Conservation (phyloP, 2,888 invertebrate genomes). For the Euspilapteryx auroguttella region DNA sequence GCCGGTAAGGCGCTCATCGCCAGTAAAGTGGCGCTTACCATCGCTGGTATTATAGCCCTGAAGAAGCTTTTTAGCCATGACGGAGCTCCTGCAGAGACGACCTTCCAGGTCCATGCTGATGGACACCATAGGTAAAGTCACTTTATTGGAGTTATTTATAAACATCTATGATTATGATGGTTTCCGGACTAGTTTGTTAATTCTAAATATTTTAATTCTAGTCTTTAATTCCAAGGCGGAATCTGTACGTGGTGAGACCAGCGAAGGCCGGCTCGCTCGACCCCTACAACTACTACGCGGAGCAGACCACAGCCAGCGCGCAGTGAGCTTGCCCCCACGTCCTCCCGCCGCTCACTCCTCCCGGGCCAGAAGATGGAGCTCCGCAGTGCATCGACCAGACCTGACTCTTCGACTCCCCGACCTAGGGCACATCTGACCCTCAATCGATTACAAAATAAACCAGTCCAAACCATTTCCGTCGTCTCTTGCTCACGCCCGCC, state of each 20-base stretch:
- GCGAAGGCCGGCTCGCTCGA: slow-evolving; percentile 55
- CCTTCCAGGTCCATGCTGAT: slow-evolving; percentile 70
- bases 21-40: slow-evolving; percentile 72
- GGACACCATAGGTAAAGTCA: slow-evolving; percentile 66
- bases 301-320: slow-evolving; percentile 24
- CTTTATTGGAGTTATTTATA: background rate
- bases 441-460: too few species aligned
- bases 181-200: slow-evolving; percentile 14
- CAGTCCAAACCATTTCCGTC: too few species aligned
- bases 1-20: slow-evolving; percentile 74
- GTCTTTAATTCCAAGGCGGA: slow-evolving; percentile 64
- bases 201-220: slow-evolving; percentile 45
- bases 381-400: too few species aligned
- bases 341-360: slow-evolving; percentile 20
- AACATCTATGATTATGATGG: background rate
- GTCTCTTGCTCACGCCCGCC: too few species aligned
- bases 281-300: slow-evolving; percentile 63
- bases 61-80: slow-evolving; percentile 74
- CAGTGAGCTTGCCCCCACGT: slow-evolving; percentile 5
- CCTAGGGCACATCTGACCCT: too few species aligned
- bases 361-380: slow-evolving; percentile 5
- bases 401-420: too few species aligned
- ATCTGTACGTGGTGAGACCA: slow-evolving; percentile 64
- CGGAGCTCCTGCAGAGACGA: slow-evolving; percentile 60
- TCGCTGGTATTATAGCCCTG: slow-evolving; percentile 70